Evolutionary conservation across 2,888 invertebrate genomes (phyloP), one percentile per base, ranked within the genome.

Genomic region (Oxystoma pomonae): DNA sequence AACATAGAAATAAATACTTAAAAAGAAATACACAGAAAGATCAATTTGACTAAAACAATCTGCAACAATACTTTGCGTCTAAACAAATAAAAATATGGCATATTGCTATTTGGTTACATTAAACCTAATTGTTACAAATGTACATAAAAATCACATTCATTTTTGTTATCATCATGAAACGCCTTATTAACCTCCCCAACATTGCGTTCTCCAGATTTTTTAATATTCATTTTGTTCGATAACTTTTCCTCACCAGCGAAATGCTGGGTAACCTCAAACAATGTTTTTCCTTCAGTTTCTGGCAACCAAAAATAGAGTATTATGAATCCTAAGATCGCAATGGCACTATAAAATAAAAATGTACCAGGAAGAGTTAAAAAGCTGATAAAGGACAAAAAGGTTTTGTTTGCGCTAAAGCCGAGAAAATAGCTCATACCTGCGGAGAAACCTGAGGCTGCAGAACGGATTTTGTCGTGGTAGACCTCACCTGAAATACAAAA

Each of bases 251-350:
- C 75, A 0, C 89, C 88, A 0, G 86, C 83, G 70, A 87, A 90
- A 76, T 90, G 90, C 64, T 87, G 84, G 71, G 88, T 86, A 58
- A 91, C 90, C 70, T 90, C 90, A 61, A 83, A 82, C 53, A 93
- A 77, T 0, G 86, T 87, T 72, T 90, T 87, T 0, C 92, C 91
- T 77, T 93, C 93, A 0, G 94, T 94, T 82, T 94, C 94, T 0
- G 93, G 93, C 63, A 94, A 77, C 35, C 86, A 80, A 65, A 87
- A 87, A 74, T 87, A 91, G 35, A 93, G 81, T 7, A 86, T 77
- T 1, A 86, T 65, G n/a, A 86, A 82, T 0, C 91, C 92, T 0
- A 84, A 65, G 2, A 90, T 76, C 70, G 89, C 84, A 1, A 91
- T 81, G 1, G 80, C 68, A 0, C 87, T 85, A 75, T 91, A 90